These are phyloP conservation scores for Drosophila orena DNA, from an alignment of 1,140 invertebrate genomes.

Conservation along the genomic window DNA sequence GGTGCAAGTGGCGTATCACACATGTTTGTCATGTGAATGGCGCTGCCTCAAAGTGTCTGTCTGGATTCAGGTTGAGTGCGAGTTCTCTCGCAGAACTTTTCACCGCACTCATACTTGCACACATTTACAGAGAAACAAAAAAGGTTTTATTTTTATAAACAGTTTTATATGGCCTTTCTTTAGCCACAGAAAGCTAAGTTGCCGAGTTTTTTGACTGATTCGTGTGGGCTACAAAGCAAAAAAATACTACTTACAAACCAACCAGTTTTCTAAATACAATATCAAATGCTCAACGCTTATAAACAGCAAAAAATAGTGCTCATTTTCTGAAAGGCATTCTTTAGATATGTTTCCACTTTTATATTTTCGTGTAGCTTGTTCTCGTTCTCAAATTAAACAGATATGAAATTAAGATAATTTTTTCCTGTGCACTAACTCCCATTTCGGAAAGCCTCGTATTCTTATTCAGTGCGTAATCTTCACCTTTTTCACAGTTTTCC, in stretches of 20 bases:
- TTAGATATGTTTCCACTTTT: not conserved
- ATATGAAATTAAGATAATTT: not conserved
- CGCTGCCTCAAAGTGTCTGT: slow-evolving; percentile 49
- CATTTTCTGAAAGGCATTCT: too few relatives aligned
- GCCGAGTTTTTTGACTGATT: too few relatives aligned
- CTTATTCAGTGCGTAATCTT: slow-evolving; percentile 81
- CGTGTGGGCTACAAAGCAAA: too few relatives aligned
- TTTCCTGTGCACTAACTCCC: slow-evolving; percentile 19
- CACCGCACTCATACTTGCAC: slow-evolving; percentile 1
- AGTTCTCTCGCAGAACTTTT: slow-evolving; percentile 33
- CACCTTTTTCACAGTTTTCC: slow-evolving; percentile 70
- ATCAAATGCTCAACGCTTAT: too few relatives aligned
- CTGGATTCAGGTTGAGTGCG: slow-evolving; percentile 47
- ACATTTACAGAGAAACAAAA: not conserved
- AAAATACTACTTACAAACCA: too few relatives aligned
- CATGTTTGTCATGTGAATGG: slow-evolving; percentile 71
- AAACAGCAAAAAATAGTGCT: too few relatives aligned
- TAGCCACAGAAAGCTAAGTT: too few relatives aligned
- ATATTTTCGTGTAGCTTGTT: not conserved
- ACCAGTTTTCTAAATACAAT: too few relatives aligned
- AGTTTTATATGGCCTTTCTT: too few relatives aligned
- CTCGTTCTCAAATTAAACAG: not conserved
- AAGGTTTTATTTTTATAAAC: not conserved
- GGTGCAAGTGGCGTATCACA: slow-evolving; percentile 77
- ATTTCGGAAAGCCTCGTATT: slow-evolving; percentile 56